Evolutionary conservation across 1,140 invertebrate species (phyloP).

Genomic region (Conopomorpha cramerella): DNA sequence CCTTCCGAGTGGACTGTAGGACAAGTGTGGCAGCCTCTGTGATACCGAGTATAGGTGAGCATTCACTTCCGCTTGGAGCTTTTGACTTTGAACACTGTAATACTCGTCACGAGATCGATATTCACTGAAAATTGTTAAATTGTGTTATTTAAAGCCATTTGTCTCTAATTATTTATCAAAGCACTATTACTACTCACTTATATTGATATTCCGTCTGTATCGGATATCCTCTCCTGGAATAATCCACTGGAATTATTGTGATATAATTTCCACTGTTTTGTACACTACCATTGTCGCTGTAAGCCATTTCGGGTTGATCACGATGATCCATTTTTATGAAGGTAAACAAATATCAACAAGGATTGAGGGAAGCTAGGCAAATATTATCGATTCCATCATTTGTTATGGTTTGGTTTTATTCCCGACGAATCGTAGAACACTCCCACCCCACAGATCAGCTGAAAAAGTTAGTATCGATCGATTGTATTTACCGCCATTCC

Average conservation of each 20-base stretch:
- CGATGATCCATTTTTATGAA: too few species aligned
- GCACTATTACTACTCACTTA: conserved; percentile 25
- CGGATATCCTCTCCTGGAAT: conserved; percentile 49
- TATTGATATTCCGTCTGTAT: conserved; percentile 58
- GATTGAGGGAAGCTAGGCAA: too few species aligned
- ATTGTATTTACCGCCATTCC: too few species aligned
- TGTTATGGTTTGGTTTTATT: neutral
- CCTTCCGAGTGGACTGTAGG: conserved; percentile 46
- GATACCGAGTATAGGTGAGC: conserved; percentile 56
- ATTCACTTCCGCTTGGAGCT: conserved; percentile 50
- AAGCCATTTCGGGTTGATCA: conserved; percentile 47
- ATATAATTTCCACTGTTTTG: conserved; percentile 55
- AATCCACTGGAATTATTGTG: conserved; percentile 56
- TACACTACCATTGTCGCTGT: conserved; percentile 44
- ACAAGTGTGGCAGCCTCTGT: conserved; percentile 45
- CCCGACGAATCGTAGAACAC: too few species aligned
- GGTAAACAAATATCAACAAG: too few species aligned
- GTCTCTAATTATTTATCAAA: neutral
- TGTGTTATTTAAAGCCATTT: too few species aligned
- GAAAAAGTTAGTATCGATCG: conserved; percentile 48
- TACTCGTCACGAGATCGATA: conserved; percentile 55
- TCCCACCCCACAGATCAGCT: too few species aligned
- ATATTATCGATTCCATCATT: too few species aligned
- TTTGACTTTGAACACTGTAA: conserved; percentile 52
- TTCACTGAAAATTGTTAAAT: conserved; percentile 48